Percentiles rank a stretch among this genome's conserved stretches.
Evolutionary conservation across 2,888 invertebrate genomes (phyloP).

Genomic region (Cerastis rubricosa): DNA sequence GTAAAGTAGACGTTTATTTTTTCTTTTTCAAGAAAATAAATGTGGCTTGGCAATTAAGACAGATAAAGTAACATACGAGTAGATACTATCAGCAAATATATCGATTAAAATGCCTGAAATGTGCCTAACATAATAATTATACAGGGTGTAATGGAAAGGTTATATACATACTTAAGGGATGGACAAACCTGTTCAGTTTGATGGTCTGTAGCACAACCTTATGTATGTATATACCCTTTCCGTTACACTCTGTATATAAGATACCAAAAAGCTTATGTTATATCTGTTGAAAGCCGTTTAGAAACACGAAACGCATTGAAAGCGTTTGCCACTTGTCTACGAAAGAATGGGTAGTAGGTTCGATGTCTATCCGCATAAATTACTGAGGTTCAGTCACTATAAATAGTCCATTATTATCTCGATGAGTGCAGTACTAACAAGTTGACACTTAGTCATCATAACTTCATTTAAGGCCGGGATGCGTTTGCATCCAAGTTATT

Average conservation of each 20-base stretch:
- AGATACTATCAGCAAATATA: not conserved
- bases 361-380: not conserved
- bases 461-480: conserved; percentile 11
- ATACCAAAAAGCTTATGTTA: not conserved
- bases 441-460: conserved; percentile 52
- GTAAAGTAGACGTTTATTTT: no score
- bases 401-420: conserved; percentile 7
- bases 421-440: conserved; percentile 2
- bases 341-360: not conserved
- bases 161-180: no score
- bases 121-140: not conserved
- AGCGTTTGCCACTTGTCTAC: not conserved
- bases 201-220: no score
- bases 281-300: not conserved
- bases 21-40: conserved; percentile 2
- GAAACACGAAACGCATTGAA: not conserved
- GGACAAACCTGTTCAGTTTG: no score
- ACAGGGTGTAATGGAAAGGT: no score
- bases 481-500: conserved; percentile 14
- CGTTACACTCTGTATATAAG: no score
- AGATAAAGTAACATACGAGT: not conserved
- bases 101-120: not conserved
- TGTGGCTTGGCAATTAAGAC: not conserved
- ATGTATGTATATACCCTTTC: no score
- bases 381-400: not conserved